Evolutionary conservation across 2,888 invertebrate genomes (phyloP), one percentile per base, ranked within the genome.

Genomic region (Harpalus rufipes): DNA sequence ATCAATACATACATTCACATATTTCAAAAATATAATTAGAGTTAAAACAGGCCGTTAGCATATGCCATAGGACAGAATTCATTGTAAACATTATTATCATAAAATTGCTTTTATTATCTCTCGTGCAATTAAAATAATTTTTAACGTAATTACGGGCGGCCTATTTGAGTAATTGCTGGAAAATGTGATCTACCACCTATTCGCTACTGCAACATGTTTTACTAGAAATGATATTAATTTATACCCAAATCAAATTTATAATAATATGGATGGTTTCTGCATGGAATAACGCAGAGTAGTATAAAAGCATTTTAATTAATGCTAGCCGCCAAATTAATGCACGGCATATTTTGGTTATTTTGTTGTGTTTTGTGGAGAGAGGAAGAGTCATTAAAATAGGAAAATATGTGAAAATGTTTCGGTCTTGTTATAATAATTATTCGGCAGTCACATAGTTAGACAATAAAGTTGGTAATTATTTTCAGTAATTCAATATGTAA

Each of bases 301-400:
- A 78, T 78, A 78, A 78, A 78, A 78, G 78, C 58, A 56, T 78
- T 78, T 78, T 78, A 78, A 78, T 78, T 58, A 78, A 12, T 14
- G 25, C 21, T n/a, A 7, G 18, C 59, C 32, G 8, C 25, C 32
- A 59, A 58, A 78, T 78, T 78, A 78, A 78, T 78, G 44, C 44
- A 18, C 41, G 12, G 18, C 16, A 25, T 51, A 51, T 51, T 51
- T 51, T 32, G 32, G 32, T 63, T 63, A 63, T 18, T 63, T 63
- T 63, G 63, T 21, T 21, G 63, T 63, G 63, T 8, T 8, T 63
- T 32, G 32, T 32, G 32, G 21, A 21, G 21, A 32, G 32, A n/a
- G n/a, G n/a, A n/a, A n/a, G 3, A 32, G 32, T 12, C 63, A 63
- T 21, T 63, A 51, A 51, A 51, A 51, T 32, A 21, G 32, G 32